Percentiles rank a stretch among this genome's conserved stretches.
Evolutionary conservation across 2,797 vertebrate genomes (phyloP).

Genomic region (Oceanodroma leucorhoa): DNA sequence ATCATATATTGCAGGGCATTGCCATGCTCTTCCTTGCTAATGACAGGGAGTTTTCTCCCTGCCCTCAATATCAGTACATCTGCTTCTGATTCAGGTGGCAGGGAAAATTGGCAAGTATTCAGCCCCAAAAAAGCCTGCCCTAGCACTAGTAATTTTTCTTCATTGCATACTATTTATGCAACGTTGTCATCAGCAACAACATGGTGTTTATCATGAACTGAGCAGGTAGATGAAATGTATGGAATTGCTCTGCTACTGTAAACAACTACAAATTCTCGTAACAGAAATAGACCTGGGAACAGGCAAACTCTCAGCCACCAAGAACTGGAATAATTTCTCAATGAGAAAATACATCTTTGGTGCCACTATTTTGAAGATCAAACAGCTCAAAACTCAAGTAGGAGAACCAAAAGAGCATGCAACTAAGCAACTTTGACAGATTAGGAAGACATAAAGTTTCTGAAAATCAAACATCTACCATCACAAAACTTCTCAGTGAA

Average conservation of each 20-base stretch:
- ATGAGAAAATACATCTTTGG: neutral
- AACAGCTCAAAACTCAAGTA: neutral
- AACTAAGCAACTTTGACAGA: neutral
- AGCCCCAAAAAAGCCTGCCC: neutral
- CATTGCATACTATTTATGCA: neutral
- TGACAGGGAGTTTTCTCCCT: neutral
- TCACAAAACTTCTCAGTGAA: neutral
- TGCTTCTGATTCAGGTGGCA: slow-evolving; percentile 26
- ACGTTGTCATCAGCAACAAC: neutral
- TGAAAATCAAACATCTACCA: neutral
- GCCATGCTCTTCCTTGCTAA: neutral
- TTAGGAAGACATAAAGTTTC: neutral
- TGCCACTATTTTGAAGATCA: neutral
- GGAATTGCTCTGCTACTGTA: neutral
- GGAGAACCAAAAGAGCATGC: neutral
- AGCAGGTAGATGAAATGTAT: neutral
- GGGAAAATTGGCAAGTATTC: neutral
- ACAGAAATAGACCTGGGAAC: neutral
- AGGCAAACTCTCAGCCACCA: neutral
- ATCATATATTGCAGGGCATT: neutral
- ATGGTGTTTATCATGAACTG: neutral
- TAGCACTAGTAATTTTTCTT: neutral
- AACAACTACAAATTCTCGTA: neutral
- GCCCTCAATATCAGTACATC: neutral
- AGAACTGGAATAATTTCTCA: neutral